Percentiles rank a stretch among this genome's conserved stretches.
phyloP scores from a whole-genome alignment of 2,797 vertebrate species.

The Brachyrhaphis roseni region DNA sequence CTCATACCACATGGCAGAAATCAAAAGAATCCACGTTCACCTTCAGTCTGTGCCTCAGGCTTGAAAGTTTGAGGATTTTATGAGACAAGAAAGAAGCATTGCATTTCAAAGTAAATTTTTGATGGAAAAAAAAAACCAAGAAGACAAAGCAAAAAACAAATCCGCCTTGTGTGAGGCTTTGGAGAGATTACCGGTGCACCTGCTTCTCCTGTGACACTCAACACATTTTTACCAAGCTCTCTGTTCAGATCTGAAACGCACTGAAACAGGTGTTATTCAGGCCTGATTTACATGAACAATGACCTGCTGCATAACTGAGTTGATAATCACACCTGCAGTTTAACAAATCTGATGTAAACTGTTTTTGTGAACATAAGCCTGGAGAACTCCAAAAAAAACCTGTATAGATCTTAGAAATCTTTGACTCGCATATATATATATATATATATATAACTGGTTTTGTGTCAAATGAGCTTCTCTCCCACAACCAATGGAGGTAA shows the following conservation, averaged over 20 bases:
- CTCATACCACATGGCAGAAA: neutral
- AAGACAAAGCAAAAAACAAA: neutral
- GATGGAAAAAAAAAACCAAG: neutral
- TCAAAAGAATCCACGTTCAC: neutral
- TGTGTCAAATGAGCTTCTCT: neutral
- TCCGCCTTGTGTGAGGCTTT: neutral
- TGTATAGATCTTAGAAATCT: neutral
- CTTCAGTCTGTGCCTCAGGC: too few species aligned
- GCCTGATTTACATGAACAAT: neutral
- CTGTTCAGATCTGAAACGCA: neutral
- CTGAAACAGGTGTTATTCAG: neutral
- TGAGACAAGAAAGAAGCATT: neutral
- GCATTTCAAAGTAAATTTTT: neutral
- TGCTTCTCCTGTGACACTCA: neutral
- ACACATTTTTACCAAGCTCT: neutral
- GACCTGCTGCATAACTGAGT: neutral
- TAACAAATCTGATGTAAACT: too few species aligned
- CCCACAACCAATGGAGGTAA: neutral
- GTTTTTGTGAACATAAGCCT: too few species aligned
- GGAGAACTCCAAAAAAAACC: too few species aligned
- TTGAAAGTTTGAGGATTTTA: neutral
- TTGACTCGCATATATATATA: neutral
- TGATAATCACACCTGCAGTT: too few species aligned
- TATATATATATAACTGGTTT: conserved; percentile 1
- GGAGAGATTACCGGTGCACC: neutral